Evolutionary conservation across 2,113 vertebrate species (phyloP), one percentile per base, ranked within the genome.

Genomic region (Triplophysa siluroides): DNA sequence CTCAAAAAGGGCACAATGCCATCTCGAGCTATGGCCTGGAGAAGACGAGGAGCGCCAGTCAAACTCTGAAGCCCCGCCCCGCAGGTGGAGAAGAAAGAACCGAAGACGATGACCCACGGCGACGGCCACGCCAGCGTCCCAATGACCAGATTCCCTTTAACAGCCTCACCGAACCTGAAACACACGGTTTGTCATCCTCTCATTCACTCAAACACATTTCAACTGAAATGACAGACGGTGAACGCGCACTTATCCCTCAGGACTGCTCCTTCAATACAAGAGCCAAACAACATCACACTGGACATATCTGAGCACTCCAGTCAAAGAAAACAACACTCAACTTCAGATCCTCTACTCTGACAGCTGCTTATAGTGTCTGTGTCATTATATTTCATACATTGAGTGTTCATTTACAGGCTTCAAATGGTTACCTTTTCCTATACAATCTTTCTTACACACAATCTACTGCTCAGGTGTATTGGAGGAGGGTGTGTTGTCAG

Each of bases 41-140:
- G 79, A 74, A 99, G 96, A 60, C 97, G 96, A 0, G 97, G 97
- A 1, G 97, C 97, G 71, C 97, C 97, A 0, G 97, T 99, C 91
- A 99, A 90, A 83, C 96, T 98, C 93, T 99, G 97, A 60, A 99
- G 94, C 7, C 97, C 97, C 0, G 97, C 97, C 21, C 97, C 97
- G 26, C 97, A 98, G 0, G 97, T 99, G 80, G 97, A 98, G 90
- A 99, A 99, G 91, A 99, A 98, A 54, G 97, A 99, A 41, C 97
- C 97, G 6, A 99, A 94, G 87, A 99, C 97, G 13, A 99, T 99
- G 83, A 99, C 97, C 97, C 97, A 99, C 0, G 97, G 97, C 6
- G 96, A 98, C 0, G 97, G 97, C 97, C 97, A 99, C 0, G 97
- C 95, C 85, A 99, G 83, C 0, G 97, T 99, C 70, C 97, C 97